These are phyloP conservation scores for Sturnus vulgaris DNA, from an alignment of 2,113 vertebrate genomes.

Conservation along the genomic window DNA sequence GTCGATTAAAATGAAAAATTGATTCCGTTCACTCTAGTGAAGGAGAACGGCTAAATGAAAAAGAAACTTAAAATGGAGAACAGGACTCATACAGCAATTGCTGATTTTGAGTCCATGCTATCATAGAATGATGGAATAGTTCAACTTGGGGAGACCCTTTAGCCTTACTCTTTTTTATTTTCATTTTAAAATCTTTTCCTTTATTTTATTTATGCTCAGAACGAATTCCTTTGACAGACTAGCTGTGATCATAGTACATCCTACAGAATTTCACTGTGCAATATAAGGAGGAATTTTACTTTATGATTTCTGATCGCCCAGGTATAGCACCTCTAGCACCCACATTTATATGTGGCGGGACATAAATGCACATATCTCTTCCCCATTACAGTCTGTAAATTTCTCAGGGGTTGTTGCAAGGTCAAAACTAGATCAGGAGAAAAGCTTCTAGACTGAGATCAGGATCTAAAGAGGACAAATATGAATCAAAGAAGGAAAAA, in stretches of 20 bases:
- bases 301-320: not conserved
- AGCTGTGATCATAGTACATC: not conserved
- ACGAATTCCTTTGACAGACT: no score
- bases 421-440: not conserved
- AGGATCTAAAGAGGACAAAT: not conserved
- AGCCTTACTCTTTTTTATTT: not conserved
- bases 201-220: not conserved
- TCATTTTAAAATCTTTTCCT: no score
- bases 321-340: not conserved
- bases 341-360: not conserved
- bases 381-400: not conserved
- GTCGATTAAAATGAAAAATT: not conserved
- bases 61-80: not conserved
- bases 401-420: not conserved
- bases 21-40: not conserved
- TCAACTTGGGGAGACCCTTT: not conserved
- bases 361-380: not conserved
- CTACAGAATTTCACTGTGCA: not conserved
- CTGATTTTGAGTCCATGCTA: not conserved
- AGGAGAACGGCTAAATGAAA: not conserved
- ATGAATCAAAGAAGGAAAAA: not conserved
- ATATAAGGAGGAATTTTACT: not conserved
- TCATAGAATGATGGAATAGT: not conserved
- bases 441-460: not conserved
- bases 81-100: not conserved